These are phyloP conservation scores for Seira ritae DNA, from an alignment of 2,888 invertebrate genomes.

Conservation along the genomic window DNA sequence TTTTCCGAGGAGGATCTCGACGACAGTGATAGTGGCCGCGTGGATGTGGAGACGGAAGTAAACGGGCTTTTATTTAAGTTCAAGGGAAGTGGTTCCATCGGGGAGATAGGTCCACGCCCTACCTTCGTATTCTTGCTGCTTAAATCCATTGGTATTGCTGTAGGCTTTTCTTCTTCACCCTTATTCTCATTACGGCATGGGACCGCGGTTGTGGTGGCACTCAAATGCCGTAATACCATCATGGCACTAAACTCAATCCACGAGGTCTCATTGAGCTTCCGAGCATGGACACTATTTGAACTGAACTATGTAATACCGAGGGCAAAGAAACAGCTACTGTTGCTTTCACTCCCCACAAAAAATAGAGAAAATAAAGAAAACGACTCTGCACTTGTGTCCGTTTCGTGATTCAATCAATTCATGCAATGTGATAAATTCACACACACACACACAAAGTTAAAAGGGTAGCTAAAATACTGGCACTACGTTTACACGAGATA, in stretches of 20 bases:
- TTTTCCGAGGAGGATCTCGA: constrained; percentile 61
- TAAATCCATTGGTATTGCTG: constrained; percentile 72
- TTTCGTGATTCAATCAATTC: too few relatives aligned
- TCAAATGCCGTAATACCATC: constrained; percentile 73
- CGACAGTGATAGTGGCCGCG: constrained; percentile 62
- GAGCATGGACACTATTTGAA: too few relatives aligned
- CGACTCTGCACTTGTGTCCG: too few relatives aligned
- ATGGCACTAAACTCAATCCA: constrained; percentile 67
- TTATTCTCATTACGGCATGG: constrained; percentile 66
- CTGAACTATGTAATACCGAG: too few relatives aligned
- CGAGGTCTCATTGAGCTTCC: too few relatives aligned
- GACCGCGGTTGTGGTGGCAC: constrained; percentile 66
- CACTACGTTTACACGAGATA: constrained; percentile 25
- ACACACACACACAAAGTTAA: not conserved
- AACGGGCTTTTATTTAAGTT: constrained; percentile 43
- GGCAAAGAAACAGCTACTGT: not conserved
- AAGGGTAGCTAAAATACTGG: constrained; percentile 34
- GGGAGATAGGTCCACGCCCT: constrained; percentile 11
- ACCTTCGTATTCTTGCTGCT: constrained; percentile 69
- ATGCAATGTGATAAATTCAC: too few relatives aligned
- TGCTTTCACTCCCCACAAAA: not conserved
- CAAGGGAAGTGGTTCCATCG: constrained; percentile 56
- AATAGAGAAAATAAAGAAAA: not conserved
- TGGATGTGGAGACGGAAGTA: constrained; percentile 46
- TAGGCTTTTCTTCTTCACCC: constrained; percentile 58